phyloP scores from a whole-genome alignment of 2,113 vertebrate genomes.

The Cinclus mexicanus region DNA sequence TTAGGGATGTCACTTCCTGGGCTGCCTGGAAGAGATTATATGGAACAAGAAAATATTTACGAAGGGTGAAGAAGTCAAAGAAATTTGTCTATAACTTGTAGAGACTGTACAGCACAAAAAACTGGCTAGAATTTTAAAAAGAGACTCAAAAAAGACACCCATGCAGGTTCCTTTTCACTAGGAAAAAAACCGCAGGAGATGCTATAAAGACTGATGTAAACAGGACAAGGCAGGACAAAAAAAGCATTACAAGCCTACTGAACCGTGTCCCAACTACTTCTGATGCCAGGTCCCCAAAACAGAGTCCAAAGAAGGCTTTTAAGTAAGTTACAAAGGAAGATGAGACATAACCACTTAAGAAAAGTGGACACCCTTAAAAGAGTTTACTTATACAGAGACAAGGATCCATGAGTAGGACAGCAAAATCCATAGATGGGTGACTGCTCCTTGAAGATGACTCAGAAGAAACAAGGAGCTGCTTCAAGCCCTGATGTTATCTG shows the following conservation, averaged over 20 bases:
- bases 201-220: background rate
- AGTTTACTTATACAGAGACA: background rate
- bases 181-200: background rate
- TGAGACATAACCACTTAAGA: background rate
- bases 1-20: background rate
- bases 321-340: background rate
- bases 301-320: background rate
- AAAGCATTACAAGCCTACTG: background rate
- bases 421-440: rapidly evolving
- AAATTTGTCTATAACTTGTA: background rate
- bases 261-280: background rate
- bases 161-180: background rate
- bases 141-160: background rate
- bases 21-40: background rate
- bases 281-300: background rate
- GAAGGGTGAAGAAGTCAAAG: background rate
- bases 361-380: background rate
- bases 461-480: background rate
- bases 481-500: background rate
- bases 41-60: background rate
- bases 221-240: background rate
- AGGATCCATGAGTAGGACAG: background rate
- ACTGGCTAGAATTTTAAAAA: background rate
- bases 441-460: background rate
- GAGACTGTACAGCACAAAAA: background rate